phyloP scores from a whole-genome alignment of 92 coral and sea anemone species.

The Heteractis magnifica region DNA sequence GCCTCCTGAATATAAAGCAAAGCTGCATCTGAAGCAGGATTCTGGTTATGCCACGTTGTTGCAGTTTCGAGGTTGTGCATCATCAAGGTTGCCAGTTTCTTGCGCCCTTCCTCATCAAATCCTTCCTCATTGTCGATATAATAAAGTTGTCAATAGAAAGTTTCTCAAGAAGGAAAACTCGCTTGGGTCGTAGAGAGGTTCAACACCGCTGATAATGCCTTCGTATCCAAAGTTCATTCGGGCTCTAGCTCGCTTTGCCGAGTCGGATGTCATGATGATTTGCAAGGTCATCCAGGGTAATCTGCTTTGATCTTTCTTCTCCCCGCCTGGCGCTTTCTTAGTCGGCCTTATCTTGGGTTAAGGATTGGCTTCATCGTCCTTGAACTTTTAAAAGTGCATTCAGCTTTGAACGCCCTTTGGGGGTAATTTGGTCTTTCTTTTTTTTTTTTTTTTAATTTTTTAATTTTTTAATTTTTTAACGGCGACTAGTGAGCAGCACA shows the following conservation, averaged over 20 bases:
- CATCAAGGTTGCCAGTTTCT: no score
- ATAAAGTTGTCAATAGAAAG: background rate
- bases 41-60: background rate
- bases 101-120: no score
- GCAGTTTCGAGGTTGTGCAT: no score
- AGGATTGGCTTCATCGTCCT: background rate
- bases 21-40: slow-evolving; percentile 1
- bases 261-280: slow-evolving; percentile 4
- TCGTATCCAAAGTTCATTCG: slow-evolving; percentile 10
- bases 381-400: background rate
- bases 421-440: background rate
- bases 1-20: background rate
- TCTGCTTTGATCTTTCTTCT: background rate
- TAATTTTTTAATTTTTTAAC: no score
- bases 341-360: slow-evolving; percentile 6
- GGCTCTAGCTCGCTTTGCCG: slow-evolving; percentile 4
- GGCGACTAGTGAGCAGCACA: no score
- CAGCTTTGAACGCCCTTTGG: background rate
- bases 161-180: slow-evolving; percentile 13
- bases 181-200: slow-evolving; percentile 11
- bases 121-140: no score
- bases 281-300: slow-evolving; percentile 15
- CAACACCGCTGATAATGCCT: background rate
- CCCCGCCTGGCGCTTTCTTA: slow-evolving; percentile 14
- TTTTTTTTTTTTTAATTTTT: no score